A percentile compares a stretch with the other conserved stretches of the same genome.
These are phyloP conservation scores for Drosophila planitibia DNA, from an alignment of 2,888 invertebrate species.

Conservation along the genomic window DNA sequence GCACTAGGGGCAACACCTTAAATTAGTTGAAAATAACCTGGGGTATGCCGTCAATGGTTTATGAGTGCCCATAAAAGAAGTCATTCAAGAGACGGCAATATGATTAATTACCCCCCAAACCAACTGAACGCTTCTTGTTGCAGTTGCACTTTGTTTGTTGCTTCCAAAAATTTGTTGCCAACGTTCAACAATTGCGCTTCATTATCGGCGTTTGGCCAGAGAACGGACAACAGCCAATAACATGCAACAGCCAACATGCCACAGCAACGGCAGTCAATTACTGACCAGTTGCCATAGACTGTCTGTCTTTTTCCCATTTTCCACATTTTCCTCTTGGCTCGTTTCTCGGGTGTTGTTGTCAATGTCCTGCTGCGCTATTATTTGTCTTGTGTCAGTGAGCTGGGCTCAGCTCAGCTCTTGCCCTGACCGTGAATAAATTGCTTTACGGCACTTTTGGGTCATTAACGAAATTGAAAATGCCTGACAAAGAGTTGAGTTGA, in stretches of 20 bases:
- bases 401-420: constrained; percentile 26
- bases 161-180: constrained; percentile 67
- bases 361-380: constrained; percentile 84
- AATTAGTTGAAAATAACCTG: constrained; percentile 66
- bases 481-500: constrained; percentile 57
- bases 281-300: constrained; percentile 61
- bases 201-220: constrained; percentile 77
- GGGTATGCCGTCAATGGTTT: constrained; percentile 38
- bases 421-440: constrained; percentile 76
- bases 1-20: constrained; percentile 76
- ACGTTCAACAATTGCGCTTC: constrained; percentile 75
- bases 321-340: constrained; percentile 28
- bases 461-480: constrained; percentile 84
- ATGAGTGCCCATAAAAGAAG: constrained; percentile 60
- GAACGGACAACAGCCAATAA: constrained; percentile 23
- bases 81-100: constrained; percentile 55
- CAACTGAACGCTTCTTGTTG: constrained; percentile 35
- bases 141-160: constrained; percentile 65
- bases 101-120: constrained; percentile 67
- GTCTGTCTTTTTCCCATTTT: constrained; percentile 35
- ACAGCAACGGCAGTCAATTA: constrained; percentile 64
- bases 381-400: constrained; percentile 79
- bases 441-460: constrained; percentile 84
- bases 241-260: constrained; percentile 28
- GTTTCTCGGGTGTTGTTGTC: constrained; percentile 80